Evolutionary conservation across 2,113 vertebrate species (phyloP).

Genomic region (Bos taurus): ARS-UCD2.0 NC_037329.1:50585501-50586000

Average conservation of each 20-base stretch:
- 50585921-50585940: neutral
- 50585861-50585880: neutral
- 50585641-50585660: neutral
- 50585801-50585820: constrained; percentile 9
- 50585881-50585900: neutral
- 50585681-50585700: neutral
- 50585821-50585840: constrained; percentile 24
- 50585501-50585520: neutral
- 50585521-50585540: neutral
- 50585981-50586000: neutral
- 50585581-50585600: neutral
- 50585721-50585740: neutral
- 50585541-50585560: neutral
- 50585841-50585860: constrained; percentile 28
- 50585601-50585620: neutral
- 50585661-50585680: neutral
- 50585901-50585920: neutral
- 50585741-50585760: neutral
- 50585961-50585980: neutral
- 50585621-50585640: neutral
- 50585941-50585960: neutral
- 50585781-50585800: neutral
- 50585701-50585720: neutral
- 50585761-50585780: neutral
- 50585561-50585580: neutral